Conservation (phyloP, 2,888 invertebrate genomes). For the Mythimna loreyi region DNA sequence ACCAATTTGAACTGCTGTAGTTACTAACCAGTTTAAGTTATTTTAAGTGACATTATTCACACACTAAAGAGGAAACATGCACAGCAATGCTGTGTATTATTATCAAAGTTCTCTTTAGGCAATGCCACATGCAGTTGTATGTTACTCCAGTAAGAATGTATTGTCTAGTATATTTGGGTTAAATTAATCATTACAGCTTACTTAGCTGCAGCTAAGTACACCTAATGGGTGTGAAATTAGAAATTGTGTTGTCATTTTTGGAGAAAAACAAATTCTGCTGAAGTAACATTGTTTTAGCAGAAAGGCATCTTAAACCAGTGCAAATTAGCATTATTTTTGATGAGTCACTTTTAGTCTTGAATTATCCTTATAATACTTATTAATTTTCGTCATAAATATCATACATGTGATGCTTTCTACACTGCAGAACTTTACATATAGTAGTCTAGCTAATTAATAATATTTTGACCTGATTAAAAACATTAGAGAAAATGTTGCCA, state of each 20-base stretch:
- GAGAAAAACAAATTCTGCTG: too few species aligned
- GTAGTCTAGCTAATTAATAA: slow-evolving; percentile 1
- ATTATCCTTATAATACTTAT: not conserved
- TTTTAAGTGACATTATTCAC: not conserved
- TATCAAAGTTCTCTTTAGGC: not conserved
- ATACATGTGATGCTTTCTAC: not conserved
- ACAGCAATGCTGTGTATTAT: not conserved
- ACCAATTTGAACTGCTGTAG: not conserved
- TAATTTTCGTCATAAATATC: not conserved
- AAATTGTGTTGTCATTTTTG: too few species aligned
- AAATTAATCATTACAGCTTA: too few species aligned
- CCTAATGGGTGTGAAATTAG: too few species aligned
- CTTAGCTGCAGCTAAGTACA: too few species aligned
- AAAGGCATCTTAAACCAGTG: not conserved
- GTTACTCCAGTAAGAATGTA: too few species aligned
- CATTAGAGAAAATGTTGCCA: not conserved
- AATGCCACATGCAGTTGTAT: too few species aligned
- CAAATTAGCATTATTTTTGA: not conserved
- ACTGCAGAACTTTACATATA: slow-evolving; percentile 23
- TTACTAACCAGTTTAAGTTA: not conserved
- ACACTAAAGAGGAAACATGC: not conserved
- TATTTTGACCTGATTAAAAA: not conserved
- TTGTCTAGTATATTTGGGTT: too few species aligned
- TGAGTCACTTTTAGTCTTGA: not conserved
- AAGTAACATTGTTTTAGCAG: too few species aligned